phyloP scores from a whole-genome alignment of 2,113 vertebrate species.

The Panthera leo region DNA sequence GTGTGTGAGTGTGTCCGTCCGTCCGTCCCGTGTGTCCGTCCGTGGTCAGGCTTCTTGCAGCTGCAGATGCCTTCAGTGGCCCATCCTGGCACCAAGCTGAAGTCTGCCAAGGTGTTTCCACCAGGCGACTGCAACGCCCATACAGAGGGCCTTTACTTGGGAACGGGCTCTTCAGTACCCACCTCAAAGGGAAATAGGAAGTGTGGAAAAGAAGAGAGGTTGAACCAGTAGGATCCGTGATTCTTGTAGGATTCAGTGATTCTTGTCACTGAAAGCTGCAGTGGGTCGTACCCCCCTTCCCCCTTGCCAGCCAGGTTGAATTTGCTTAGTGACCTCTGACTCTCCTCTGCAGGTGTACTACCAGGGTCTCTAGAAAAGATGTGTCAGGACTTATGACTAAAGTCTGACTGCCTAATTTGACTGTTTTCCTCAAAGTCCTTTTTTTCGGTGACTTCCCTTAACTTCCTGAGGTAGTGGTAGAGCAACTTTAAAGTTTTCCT shows the following conservation, averaged over 20 bases:
- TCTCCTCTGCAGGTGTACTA: not conserved
- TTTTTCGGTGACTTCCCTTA: slow-evolving; percentile 22
- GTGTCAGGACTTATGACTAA: not conserved
- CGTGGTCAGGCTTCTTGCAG: slow-evolving; percentile 53
- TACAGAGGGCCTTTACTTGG: slow-evolving; percentile 64
- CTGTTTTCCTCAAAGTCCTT: not conserved
- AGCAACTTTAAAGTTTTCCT: slow-evolving; percentile 49
- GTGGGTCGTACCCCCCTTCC: not conserved
- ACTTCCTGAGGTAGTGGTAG: not conserved
- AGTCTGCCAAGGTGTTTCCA: slow-evolving; percentile 67
- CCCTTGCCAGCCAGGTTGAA: slow-evolving; percentile 4
- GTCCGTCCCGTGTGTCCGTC: not conserved
- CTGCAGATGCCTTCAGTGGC: slow-evolving; percentile 56
- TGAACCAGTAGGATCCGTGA: not conserved
- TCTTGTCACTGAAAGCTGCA: slow-evolving; percentile 45
- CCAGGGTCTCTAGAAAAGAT: not conserved
- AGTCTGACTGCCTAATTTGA: slow-evolving; percentile 1
- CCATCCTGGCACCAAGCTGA: slow-evolving; percentile 64
- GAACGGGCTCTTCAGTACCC: slow-evolving; percentile 7
- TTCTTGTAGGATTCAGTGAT: not conserved
- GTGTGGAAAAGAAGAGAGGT: slow-evolving; percentile 13
- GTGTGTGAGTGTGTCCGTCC: not conserved
- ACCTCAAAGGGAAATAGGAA: slow-evolving; percentile 61
- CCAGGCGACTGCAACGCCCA: slow-evolving; percentile 12
- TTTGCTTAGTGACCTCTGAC: slow-evolving; percentile 19